Conservation (phyloP, 2,888 invertebrate genomes). For the Eilema griseolum region DNA sequence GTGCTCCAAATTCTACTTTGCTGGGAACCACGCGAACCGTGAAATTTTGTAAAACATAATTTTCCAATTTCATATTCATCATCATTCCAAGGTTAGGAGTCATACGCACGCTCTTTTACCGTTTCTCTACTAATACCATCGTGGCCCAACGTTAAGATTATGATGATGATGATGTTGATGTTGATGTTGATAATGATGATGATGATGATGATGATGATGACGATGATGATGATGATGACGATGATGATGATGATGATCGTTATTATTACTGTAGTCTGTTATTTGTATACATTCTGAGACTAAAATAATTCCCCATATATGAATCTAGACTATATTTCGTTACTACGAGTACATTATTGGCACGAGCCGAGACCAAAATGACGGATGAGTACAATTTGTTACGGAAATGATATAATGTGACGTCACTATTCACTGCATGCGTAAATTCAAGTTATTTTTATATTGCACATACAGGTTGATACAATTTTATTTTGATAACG, state of each 20-base stretch:
- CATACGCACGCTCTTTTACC: too few relatives aligned
- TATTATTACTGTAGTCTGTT: background rate
- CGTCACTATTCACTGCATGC: conserved; percentile 35
- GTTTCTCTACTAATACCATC: too few relatives aligned
- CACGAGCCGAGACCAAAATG: conserved; percentile 25
- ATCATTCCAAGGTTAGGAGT: background rate
- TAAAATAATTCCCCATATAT: conserved; percentile 17
- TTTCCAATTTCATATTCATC: background rate
- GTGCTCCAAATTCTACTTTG: too few relatives aligned
- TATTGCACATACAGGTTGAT: conserved; percentile 31
- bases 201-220: too few relatives aligned
- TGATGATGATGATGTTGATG: background rate
- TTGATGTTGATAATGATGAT: background rate
- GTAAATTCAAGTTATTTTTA: conserved; percentile 48
- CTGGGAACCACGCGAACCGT: too few relatives aligned
- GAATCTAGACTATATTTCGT: background rate
- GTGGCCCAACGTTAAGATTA: too few relatives aligned
- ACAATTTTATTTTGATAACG: background rate
- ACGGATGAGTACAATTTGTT: conserved; percentile 31
- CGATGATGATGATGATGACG: background rate
- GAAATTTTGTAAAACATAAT: too few relatives aligned
- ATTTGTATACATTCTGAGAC: background rate
- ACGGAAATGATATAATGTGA: conserved; percentile 39
- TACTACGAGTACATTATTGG: conserved; percentile 24
- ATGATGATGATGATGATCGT: background rate